Conservation (phyloP, 2,113 vertebrate genomes). For the Platysternon megacephalum region DNA sequence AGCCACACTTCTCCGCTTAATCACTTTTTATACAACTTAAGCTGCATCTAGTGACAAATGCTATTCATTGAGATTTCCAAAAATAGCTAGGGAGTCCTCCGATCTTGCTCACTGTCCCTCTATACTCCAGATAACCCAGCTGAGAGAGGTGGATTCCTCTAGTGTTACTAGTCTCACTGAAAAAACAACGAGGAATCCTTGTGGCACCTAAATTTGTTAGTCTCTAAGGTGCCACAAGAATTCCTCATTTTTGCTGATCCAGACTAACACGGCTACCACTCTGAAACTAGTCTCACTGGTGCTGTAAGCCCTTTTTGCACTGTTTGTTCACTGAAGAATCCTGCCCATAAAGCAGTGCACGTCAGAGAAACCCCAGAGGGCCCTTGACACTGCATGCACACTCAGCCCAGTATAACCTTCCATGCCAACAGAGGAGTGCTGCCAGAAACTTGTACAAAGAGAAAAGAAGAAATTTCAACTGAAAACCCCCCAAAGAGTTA, state of each 20-base stretch:
- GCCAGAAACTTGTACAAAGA: background rate
- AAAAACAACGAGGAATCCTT: no score
- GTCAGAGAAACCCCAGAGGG: background rate
- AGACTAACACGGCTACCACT: no score
- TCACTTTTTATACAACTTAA: constrained; percentile 43
- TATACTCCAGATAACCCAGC: constrained; percentile 57
- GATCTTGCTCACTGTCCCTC: constrained; percentile 42
- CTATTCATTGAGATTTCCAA: constrained; percentile 13
- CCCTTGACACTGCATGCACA: background rate
- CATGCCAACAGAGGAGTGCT: background rate
- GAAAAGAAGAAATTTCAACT: background rate
- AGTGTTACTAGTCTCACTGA: constrained; percentile 57
- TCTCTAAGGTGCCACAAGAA: no score
- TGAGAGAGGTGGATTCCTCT: constrained; percentile 54
- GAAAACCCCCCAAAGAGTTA: fast-evolving
- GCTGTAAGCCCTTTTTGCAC: constrained; percentile 49
- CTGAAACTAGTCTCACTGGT: constrained; percentile 38
- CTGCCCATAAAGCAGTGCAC: constrained; percentile 30
- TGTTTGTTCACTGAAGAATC: constrained; percentile 53
- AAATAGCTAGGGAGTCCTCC: constrained; percentile 63
- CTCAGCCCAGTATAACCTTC: background rate
- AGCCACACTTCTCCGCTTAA: constrained; percentile 45
- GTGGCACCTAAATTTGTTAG: no score
- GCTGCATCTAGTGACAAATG: constrained; percentile 53
- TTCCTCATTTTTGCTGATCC: no score